Evolutionary conservation across 2,113 vertebrate genomes (phyloP).

Genomic region (Chamaetylas fuelleborni): DNA sequence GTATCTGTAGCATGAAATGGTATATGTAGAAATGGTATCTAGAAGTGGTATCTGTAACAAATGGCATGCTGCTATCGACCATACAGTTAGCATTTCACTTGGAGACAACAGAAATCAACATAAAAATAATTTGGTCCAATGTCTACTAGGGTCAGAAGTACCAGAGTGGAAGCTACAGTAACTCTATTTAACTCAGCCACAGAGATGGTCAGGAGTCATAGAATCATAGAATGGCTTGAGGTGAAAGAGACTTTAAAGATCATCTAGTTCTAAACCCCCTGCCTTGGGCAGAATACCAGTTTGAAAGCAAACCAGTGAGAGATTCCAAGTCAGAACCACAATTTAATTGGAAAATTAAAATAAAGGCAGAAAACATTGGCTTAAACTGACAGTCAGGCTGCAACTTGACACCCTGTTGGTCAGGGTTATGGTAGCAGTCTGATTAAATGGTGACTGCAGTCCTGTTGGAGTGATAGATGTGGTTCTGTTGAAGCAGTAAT

Average conservation of each 20-base stretch:
- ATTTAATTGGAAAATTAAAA: not conserved
- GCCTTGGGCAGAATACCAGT: too few relatives aligned
- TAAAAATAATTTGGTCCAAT: not conserved
- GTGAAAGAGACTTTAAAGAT: not conserved
- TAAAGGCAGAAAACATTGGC: not conserved
- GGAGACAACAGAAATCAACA: not conserved
- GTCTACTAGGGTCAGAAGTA: not conserved
- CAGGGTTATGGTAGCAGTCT: not conserved
- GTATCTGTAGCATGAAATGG: not conserved
- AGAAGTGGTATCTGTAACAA: not conserved
- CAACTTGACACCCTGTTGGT: not conserved
- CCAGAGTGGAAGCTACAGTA: not conserved
- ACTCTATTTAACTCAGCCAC: not conserved
- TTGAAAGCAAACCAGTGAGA: not conserved
- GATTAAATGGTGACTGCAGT: not conserved
- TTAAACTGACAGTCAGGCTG: not conserved
- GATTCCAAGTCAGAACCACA: not conserved
- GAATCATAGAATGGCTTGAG: not conserved
- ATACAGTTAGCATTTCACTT: not conserved
- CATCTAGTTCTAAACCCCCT: not conserved
- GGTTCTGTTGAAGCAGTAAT: not conserved
- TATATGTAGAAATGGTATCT: not conserved
- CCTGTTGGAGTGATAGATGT: not conserved
- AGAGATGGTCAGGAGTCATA: not conserved
- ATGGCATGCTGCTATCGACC: fast-evolving